Evolutionary conservation across 2,888 invertebrate genomes (phyloP).

Genomic region (Lypha dubia): DNA sequence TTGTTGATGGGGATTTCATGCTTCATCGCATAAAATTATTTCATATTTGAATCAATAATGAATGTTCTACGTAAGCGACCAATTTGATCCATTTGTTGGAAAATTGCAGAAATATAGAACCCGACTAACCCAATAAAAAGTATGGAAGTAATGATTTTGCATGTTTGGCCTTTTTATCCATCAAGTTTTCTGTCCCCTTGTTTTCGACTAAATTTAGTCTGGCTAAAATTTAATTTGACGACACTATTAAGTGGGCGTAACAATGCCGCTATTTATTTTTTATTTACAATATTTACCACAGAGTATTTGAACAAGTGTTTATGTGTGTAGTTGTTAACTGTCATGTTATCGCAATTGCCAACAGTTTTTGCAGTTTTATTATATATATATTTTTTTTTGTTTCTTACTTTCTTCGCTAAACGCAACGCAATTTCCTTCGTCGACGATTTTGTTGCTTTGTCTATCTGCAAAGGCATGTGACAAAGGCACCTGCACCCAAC

Average conservation of each 20-base stretch:
- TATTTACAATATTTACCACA: constrained; percentile 36
- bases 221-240: constrained; percentile 72
- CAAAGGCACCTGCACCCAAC: constrained; percentile 63
- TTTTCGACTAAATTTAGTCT: constrained; percentile 64
- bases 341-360: constrained; percentile 68
- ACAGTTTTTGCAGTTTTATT: constrained; percentile 40
- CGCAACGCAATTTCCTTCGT: constrained; percentile 62
- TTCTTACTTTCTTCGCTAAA: constrained; percentile 26
- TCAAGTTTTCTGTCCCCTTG: constrained; percentile 38
- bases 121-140: constrained; percentile 25
- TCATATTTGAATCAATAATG: too few species aligned
- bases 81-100: not conserved
- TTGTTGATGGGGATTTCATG: too few species aligned
- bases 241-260: constrained; percentile 73
- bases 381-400: not conserved
- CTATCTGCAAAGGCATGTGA: constrained; percentile 66
- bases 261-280: constrained; percentile 60
- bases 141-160: constrained; percentile 48
- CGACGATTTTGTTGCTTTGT: not conserved
- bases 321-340: constrained; percentile 56
- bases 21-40: too few species aligned
- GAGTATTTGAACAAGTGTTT: constrained; percentile 3
- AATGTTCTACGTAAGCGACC: too few species aligned
- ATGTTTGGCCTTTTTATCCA: constrained; percentile 65
- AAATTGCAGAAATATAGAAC: not conserved